Percentiles rank a stretch among this genome's conserved stretches.
Evolutionary conservation across 2,888 invertebrate species (phyloP).

Genomic region (Metopia argyrocephala): DNA sequence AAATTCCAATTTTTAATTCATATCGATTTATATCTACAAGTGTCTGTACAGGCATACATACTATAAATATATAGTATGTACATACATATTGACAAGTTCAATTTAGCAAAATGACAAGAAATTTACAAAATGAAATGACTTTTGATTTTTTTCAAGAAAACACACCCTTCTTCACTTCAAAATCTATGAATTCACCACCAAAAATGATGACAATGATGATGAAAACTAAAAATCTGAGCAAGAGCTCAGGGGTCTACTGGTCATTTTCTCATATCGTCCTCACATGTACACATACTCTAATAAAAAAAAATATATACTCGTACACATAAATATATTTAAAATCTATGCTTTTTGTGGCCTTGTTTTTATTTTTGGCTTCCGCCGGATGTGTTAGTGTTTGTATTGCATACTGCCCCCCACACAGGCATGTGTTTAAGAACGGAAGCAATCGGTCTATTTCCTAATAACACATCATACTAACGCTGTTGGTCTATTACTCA

Average conservation of each 20-base stretch:
- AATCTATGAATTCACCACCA: not conserved
- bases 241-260: no score
- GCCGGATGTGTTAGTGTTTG: slow-evolving; percentile 57
- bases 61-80: slow-evolving; percentile 27
- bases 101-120: slow-evolving; percentile 56
- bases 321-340: not conserved
- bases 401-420: slow-evolving; percentile 34
- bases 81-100: slow-evolving; percentile 66
- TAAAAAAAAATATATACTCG: no score
- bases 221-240: no score
- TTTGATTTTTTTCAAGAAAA: slow-evolving; percentile 24
- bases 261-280: slow-evolving; percentile 32
- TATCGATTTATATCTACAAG: slow-evolving; percentile 28
- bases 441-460: slow-evolving; percentile 56
- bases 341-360: slow-evolving; percentile 40
- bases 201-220: not conserved
- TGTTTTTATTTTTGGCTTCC: slow-evolving; percentile 55
- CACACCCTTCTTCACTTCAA: slow-evolving; percentile 1
- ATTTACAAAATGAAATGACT: slow-evolving; percentile 59
- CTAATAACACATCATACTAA: slow-evolving; percentile 50
- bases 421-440: slow-evolving; percentile 34
- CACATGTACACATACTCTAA: not conserved
- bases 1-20: slow-evolving; percentile 23
- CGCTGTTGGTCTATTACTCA: not conserved
- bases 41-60: no score